Conservation (phyloP, 35 echinoderm and acorn worm species). For the Lytechinus pictus region DNA sequence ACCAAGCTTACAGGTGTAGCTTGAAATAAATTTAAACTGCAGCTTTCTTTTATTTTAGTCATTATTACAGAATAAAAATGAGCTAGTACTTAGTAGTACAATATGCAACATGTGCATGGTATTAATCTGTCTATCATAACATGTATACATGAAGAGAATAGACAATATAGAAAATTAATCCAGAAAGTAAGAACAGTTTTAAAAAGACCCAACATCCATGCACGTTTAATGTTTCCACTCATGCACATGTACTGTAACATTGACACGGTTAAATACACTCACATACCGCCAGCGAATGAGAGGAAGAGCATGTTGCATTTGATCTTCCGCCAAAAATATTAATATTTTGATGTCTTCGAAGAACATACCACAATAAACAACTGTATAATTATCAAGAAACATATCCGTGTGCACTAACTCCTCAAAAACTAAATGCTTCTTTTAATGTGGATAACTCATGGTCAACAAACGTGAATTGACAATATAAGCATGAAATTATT, state of each 20-base stretch:
- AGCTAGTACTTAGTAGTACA: no score
- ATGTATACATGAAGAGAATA: not conserved
- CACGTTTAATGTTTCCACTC: not conserved
- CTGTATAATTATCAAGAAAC: not conserved
- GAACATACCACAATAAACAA: not conserved
- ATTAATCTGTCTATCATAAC: not conserved
- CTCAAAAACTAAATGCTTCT: not conserved
- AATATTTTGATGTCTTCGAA: slow-evolving; percentile 7
- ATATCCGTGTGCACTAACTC: not conserved
- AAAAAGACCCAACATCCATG: no score
- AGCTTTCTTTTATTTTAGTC: no score
- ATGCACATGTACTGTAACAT: not conserved
- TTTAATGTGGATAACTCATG: not conserved
- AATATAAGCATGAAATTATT: slow-evolving; percentile 15
- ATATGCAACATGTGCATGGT: no score
- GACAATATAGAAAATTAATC: not conserved
- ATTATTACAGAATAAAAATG: no score
- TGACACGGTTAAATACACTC: not conserved
- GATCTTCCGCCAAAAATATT: slow-evolving; percentile 56
- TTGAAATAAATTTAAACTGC: no score
- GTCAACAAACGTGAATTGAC: not conserved
- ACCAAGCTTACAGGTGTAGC: no score
- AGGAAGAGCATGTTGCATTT: not conserved
- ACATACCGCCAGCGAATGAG: not conserved
- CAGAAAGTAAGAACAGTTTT: not conserved